A percentile compares a stretch with the other conserved stretches of the same genome.
Evolutionary conservation across 37 sponge, comb jelly and placozoan species (phyloP).

Genomic region (Mnemiopsis leidyi): DNA sequence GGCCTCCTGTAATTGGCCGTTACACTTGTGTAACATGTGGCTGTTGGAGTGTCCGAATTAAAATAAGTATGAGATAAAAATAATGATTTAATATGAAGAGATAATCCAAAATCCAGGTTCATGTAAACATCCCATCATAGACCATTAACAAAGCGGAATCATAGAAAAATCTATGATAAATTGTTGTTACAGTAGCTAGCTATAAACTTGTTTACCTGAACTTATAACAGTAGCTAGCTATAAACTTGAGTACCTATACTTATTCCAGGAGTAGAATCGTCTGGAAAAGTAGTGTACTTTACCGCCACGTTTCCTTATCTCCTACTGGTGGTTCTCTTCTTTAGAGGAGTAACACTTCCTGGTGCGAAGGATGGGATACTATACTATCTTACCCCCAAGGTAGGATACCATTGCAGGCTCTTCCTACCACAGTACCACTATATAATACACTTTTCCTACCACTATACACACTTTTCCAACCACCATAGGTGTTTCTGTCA

Average conservation of each 20-base stretch:
- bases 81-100: no score
- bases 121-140: no score
- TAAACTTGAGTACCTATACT: no score
- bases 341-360: conserved; percentile 92
- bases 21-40: no score
- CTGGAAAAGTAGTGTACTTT: conserved; percentile 91
- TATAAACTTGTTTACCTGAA: no score
- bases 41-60: no score
- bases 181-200: background rate
- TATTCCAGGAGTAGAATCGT: conserved; percentile 73
- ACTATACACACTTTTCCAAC: no score
- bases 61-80: no score
- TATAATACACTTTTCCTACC: background rate
- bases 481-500: no score
- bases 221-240: no score
- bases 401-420: background rate
- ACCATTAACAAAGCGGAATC: background rate
- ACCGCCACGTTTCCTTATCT: conserved; percentile 91
- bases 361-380: conserved; percentile 88
- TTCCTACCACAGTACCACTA: background rate
- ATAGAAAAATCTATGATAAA: background rate
- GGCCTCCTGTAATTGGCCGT: no score
- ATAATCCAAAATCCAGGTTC: no score
- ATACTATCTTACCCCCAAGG: conserved; percentile 61
- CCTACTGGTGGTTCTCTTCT: conserved; percentile 83